phyloP scores from a whole-genome alignment of 2,797 vertebrate genomes.

The Brotula barbata region DNA sequence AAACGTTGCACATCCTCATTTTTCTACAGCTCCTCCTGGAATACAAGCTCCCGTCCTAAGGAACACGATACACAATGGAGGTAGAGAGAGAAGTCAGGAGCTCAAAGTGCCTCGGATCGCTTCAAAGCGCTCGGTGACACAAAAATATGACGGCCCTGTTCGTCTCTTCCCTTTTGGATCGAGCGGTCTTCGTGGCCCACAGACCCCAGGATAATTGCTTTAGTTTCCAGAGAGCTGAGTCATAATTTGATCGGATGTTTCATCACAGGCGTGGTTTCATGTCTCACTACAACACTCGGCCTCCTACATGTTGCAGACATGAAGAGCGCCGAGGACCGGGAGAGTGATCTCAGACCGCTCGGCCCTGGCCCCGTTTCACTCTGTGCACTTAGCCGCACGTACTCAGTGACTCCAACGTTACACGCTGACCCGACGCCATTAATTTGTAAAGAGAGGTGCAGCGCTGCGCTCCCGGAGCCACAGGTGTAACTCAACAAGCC shows the following conservation, averaged over 20 bases:
- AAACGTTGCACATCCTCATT: slow-evolving; percentile 54
- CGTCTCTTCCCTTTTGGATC: slow-evolving; percentile 52
- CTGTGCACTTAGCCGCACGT: slow-evolving; percentile 41
- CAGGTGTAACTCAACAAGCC: slow-evolving; percentile 15
- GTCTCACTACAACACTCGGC: slow-evolving; percentile 13
- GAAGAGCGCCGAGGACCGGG: slow-evolving; percentile 41
- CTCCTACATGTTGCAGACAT: slow-evolving; percentile 41
- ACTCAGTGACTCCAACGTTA: slow-evolving; percentile 36
- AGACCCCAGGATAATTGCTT: slow-evolving; percentile 60
- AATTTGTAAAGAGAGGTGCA: slow-evolving; percentile 23
- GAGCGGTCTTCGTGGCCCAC: slow-evolving; percentile 44
- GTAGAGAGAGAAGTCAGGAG: slow-evolving; percentile 61
- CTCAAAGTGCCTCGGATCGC: slow-evolving; percentile 49
- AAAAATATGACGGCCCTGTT: slow-evolving; percentile 33
- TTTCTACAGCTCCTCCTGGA: slow-evolving; percentile 49
- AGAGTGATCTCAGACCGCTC: slow-evolving; percentile 46
- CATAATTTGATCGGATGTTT: slow-evolving; percentile 45
- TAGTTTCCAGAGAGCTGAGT: slow-evolving; percentile 52
- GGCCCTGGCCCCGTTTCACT: slow-evolving; percentile 32
- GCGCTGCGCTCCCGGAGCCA: not conserved
- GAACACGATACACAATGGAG: slow-evolving; percentile 70
- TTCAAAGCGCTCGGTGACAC: slow-evolving; percentile 54
- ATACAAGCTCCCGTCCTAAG: slow-evolving; percentile 55
- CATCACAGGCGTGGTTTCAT: slow-evolving; percentile 40
- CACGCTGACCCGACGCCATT: slow-evolving; percentile 36